These are phyloP conservation scores for Laothoe populi DNA, from an alignment of 2,888 invertebrate genomes.

Conservation along the genomic window DNA sequence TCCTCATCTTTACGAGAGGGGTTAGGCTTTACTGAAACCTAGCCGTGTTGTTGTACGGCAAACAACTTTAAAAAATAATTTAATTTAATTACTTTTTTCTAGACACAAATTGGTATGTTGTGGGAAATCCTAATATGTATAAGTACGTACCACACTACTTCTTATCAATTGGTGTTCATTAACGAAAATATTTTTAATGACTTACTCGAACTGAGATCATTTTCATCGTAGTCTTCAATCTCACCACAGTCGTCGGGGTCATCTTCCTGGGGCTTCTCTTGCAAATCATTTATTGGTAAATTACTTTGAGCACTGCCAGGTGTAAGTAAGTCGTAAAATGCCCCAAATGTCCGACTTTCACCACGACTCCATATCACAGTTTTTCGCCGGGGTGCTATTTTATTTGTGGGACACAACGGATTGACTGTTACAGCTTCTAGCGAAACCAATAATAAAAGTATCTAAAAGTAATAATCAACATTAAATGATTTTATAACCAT, in stretches of 20 bases:
- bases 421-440: slow-evolving; percentile 62
- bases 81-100: too few relatives aligned
- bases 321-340: slow-evolving; percentile 60
- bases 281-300: slow-evolving; percentile 49
- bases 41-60: too few relatives aligned
- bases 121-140: too few relatives aligned
- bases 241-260: slow-evolving; percentile 67
- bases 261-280: slow-evolving; percentile 68
- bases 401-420: slow-evolving; percentile 75
- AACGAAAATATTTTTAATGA: slow-evolving; percentile 29
- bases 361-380: slow-evolving; percentile 45
- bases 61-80: too few relatives aligned
- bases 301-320: slow-evolving; percentile 47
- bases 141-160: too few relatives aligned
- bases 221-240: slow-evolving; percentile 78
- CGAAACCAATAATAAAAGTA: neutral
- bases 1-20: too few relatives aligned
- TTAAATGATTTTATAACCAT: neutral
- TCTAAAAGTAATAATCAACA: neutral
- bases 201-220: slow-evolving; percentile 73
- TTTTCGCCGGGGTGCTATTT: slow-evolving; percentile 71
- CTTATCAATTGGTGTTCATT: too few relatives aligned
- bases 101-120: too few relatives aligned
- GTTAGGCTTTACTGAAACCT: too few relatives aligned
- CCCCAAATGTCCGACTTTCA: slow-evolving; percentile 63